These are phyloP conservation scores for Atherinomorus stipes DNA, from an alignment of 2,113 vertebrate genomes.

Conservation along the genomic window DNA sequence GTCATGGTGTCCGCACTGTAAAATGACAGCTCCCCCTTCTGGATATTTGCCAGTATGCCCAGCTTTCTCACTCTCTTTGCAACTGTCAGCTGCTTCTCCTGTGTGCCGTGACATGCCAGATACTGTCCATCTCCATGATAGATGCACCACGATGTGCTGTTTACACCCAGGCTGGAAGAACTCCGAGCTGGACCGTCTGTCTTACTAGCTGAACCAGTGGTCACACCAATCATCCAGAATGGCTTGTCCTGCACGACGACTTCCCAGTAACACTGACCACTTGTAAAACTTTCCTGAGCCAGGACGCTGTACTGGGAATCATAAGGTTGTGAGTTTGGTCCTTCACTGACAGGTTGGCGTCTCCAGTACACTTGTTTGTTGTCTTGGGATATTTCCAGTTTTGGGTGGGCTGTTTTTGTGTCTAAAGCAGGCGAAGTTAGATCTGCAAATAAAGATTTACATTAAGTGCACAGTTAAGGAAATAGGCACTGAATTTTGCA, in stretches of 20 bases:
- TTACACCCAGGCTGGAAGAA: constrained; percentile 36
- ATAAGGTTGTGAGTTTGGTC: constrained; percentile 28
- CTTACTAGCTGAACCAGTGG: constrained; percentile 44
- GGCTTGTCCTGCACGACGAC: constrained; percentile 81
- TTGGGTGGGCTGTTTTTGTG: constrained; percentile 73
- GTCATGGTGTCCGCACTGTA: constrained; percentile 68
- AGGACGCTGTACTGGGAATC: constrained; percentile 78
- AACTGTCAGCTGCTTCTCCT: constrained; percentile 69
- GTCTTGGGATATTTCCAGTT: constrained; percentile 77
- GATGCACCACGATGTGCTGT: constrained; percentile 74
- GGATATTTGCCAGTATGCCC: constrained; percentile 68
- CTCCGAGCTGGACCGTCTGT: constrained; percentile 1
- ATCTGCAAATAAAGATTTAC: constrained; percentile 67
- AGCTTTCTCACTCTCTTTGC: constrained; percentile 70
- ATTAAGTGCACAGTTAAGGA: constrained; percentile 15
- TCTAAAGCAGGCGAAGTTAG: constrained; percentile 74
- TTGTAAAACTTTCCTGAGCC: constrained; percentile 66
- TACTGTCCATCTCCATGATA: constrained; percentile 77
- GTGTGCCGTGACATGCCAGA: constrained; percentile 71
- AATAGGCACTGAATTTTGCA: constrained; percentile 9
- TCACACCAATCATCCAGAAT: constrained; percentile 81
- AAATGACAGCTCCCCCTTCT: constrained; percentile 77
- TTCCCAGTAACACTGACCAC: constrained; percentile 81
- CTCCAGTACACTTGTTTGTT: constrained; percentile 77
- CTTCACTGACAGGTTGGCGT: constrained; percentile 44